A percentile compares a stretch with the other conserved stretches of the same genome.
Conservation (phyloP, 1,140 invertebrate genomes). For the Cecropterus lyciades region DNA sequence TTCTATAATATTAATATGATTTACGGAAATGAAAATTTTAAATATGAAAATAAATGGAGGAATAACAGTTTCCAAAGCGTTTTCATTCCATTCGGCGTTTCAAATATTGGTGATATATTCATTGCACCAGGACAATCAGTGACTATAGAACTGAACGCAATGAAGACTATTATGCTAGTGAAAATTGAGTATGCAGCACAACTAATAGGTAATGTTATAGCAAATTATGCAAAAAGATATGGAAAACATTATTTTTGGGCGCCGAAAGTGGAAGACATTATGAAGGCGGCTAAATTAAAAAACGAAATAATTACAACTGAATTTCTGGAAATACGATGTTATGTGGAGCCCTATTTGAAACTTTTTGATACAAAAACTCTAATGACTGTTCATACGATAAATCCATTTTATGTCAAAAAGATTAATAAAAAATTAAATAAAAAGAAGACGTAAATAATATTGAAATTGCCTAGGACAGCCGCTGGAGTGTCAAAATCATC, state of each 20-base stretch:
- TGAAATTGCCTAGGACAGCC: no score
- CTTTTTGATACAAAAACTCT: no score
- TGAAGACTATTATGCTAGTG: constrained; percentile 47
- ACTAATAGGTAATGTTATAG: constrained; percentile 51
- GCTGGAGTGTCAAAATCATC: no score
- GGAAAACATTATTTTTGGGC: constrained; percentile 68
- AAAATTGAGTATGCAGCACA: constrained; percentile 49
- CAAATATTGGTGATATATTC: constrained; percentile 42
- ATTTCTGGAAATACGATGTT: constrained; percentile 53
- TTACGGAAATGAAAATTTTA: constrained; percentile 38
- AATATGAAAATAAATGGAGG: constrained; percentile 51
- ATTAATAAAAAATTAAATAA: no score
- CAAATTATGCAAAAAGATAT: constrained; percentile 55
- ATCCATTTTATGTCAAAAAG: no score
- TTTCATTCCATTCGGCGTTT: constrained; percentile 41
- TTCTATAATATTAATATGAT: constrained; percentile 45
- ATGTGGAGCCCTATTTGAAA: constrained; percentile 44
- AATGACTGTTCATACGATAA: no score
- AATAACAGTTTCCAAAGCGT: constrained; percentile 40
- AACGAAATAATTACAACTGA: constrained; percentile 60
- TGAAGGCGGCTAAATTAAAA: constrained; percentile 53
- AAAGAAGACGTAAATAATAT: no score
- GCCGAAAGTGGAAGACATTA: constrained; percentile 54
- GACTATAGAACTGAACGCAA: constrained; percentile 45
- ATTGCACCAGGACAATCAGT: constrained; percentile 44